Evolutionary conservation across 1,140 invertebrate species (phyloP).

Genomic region (Stegodyphus mimosarum): DNA sequence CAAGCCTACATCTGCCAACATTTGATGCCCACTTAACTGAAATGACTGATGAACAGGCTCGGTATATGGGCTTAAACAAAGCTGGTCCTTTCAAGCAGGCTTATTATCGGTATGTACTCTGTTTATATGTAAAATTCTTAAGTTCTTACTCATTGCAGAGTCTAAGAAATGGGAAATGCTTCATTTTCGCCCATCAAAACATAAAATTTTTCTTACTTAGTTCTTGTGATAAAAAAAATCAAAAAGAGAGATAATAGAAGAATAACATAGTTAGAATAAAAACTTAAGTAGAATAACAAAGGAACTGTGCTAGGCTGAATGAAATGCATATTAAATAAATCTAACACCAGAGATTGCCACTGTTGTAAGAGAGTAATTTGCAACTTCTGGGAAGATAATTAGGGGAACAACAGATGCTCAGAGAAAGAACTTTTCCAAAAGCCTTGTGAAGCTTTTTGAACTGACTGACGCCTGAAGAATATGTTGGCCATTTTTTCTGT

Average conservation of each 20-base stretch:
- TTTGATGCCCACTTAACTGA: slow-evolving; percentile 98
- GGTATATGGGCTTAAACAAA: slow-evolving; percentile 97
- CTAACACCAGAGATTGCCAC: too few relatives aligned
- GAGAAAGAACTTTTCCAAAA: too few relatives aligned
- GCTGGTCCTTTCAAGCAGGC: slow-evolving; percentile 98
- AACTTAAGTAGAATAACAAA: too few relatives aligned
- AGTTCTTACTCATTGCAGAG: background rate
- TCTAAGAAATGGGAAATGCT: background rate
- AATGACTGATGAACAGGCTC: slow-evolving; percentile 95
- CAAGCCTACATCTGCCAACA: slow-evolving; percentile 92
- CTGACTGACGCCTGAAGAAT: too few relatives aligned
- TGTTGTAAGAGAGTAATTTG: too few relatives aligned
- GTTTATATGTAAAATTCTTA: background rate
- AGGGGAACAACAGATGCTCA: too few relatives aligned
- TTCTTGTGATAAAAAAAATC: background rate
- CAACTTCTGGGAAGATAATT: too few relatives aligned
- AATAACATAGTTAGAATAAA: too few relatives aligned
- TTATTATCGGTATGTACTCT: slow-evolving; percentile 84
- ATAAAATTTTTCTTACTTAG: background rate
- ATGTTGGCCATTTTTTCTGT: too few relatives aligned
- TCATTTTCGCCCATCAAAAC: background rate
- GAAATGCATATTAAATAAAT: too few relatives aligned
- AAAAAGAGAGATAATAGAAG: background rate
- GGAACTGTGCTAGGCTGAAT: background rate
- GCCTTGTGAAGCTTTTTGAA: too few relatives aligned